Conservation (phyloP, 1,140 invertebrate genomes). For the Drosophila aff. region DNA sequence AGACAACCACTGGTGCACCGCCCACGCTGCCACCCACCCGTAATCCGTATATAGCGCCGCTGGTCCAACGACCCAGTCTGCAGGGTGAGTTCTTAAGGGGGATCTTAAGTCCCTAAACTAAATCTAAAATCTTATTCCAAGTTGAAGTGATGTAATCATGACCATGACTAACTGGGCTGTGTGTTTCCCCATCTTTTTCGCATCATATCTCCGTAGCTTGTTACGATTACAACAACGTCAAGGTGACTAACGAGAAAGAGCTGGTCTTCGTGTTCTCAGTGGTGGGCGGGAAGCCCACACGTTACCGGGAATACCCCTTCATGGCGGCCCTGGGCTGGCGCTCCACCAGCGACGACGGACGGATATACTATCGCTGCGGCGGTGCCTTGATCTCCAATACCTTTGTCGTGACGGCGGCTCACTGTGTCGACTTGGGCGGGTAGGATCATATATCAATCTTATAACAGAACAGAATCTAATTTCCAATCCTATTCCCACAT, state of each 20-base stretch:
- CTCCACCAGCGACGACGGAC: slow-evolving; percentile 55
- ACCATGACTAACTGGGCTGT: slow-evolving; percentile 10
- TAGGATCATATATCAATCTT: slow-evolving; percentile 13
- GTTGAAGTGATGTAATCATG: slow-evolving; percentile 1
- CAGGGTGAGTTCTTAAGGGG: slow-evolving; percentile 28
- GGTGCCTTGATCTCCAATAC: slow-evolving; percentile 72
- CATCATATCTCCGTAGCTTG: slow-evolving; percentile 35
- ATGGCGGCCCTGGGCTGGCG: slow-evolving; percentile 85
- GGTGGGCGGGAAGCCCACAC: slow-evolving; percentile 83
- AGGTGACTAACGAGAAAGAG: slow-evolving; percentile 13
- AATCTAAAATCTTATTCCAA: not conserved
- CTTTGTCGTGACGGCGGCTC: slow-evolving; percentile 83
- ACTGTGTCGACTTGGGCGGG: slow-evolving; percentile 77
- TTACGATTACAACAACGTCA: slow-evolving; percentile 18
- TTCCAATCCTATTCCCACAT: not conserved
- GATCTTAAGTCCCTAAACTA: not conserved
- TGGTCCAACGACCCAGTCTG: slow-evolving; percentile 40
- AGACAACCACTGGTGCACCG: not conserved
- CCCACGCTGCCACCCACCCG: slow-evolving; percentile 19
- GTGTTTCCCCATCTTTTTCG: not conserved
- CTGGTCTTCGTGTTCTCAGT: slow-evolving; percentile 46
- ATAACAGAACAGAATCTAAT: not conserved
- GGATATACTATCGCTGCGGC: slow-evolving; percentile 75
- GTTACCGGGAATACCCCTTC: slow-evolving; percentile 85
- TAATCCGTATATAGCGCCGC: not conserved